These are phyloP conservation scores for Yponomeuta plumbellus DNA, from an alignment of 2,888 invertebrate species.

Conservation along the genomic window DNA sequence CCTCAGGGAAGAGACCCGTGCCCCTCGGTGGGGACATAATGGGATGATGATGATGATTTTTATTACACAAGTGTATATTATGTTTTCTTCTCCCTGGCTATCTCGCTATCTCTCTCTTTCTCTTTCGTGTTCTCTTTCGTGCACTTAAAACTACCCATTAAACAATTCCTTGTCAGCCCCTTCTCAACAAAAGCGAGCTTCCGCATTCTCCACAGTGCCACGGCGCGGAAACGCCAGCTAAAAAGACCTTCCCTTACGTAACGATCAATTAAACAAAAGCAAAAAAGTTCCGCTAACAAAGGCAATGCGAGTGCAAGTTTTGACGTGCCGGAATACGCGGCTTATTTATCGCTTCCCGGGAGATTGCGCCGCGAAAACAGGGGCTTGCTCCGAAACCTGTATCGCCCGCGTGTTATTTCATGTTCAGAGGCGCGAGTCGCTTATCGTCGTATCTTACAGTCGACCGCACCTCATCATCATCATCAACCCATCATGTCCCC, in stretches of 20 bases:
- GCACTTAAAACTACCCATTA: neutral
- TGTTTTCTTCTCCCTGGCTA: too few relatives aligned
- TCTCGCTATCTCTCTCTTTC: too few relatives aligned
- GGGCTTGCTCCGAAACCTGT: slow-evolving; percentile 18
- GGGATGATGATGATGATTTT: too few relatives aligned
- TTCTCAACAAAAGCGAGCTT: neutral
- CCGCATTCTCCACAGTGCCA: neutral
- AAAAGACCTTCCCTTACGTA: slow-evolving; percentile 17
- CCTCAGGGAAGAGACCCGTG: too few relatives aligned
- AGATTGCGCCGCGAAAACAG: slow-evolving; percentile 30
- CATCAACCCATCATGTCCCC: too few relatives aligned
- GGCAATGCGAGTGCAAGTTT: slow-evolving; percentile 39
- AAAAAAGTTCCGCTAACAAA: slow-evolving; percentile 46
- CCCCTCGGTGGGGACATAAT: too few relatives aligned
- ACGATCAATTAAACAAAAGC: slow-evolving; percentile 43
- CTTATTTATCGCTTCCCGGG: slow-evolving; percentile 48
- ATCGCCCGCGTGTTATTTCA: slow-evolving; percentile 25
- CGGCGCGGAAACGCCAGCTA: slow-evolving; percentile 3
- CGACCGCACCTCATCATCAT: too few relatives aligned
- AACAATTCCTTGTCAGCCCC: neutral
- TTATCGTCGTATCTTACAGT: too few relatives aligned
- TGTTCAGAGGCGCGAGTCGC: too few relatives aligned
- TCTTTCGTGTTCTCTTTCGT: too few relatives aligned
- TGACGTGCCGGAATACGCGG: slow-evolving; percentile 36
- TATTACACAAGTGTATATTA: too few relatives aligned